phyloP scores from a whole-genome alignment of 2,888 invertebrate species.

The Hartigia nigra region DNA sequence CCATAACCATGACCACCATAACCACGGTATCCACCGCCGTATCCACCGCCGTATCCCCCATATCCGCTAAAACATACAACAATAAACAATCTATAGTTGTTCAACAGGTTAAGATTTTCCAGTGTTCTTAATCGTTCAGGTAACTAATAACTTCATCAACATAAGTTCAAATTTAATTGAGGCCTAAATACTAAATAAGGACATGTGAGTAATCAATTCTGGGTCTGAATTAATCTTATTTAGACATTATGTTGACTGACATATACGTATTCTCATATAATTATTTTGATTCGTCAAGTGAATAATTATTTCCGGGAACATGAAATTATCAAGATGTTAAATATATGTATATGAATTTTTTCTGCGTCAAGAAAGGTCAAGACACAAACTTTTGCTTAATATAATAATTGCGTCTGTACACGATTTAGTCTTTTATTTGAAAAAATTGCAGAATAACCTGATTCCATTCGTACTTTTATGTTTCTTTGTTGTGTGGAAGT shows the following conservation, averaged over 20 bases:
- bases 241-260: no score
- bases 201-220: background rate
- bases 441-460: background rate
- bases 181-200: background rate
- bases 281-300: background rate
- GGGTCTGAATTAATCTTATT: no score
- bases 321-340: background rate
- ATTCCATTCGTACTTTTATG: background rate
- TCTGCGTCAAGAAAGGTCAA: no score
- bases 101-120: background rate
- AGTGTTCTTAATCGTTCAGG: background rate
- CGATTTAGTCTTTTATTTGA: no score
- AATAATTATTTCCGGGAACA: background rate
- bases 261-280: no score
- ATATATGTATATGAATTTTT: background rate
- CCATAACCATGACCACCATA: slow-evolving; percentile 2
- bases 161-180: background rate
- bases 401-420: no score
- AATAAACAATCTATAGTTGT: background rate
- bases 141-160: background rate
- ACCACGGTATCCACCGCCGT: slow-evolving; percentile 9
- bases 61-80: slow-evolving; percentile 3
- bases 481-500: background rate
- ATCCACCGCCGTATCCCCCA: slow-evolving; percentile 15
- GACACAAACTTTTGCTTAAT: no score